Evolutionary conservation across 2,888 invertebrate genomes (phyloP), one percentile per base, ranked within the genome.

Genomic region (Apoda limacodes): DNA sequence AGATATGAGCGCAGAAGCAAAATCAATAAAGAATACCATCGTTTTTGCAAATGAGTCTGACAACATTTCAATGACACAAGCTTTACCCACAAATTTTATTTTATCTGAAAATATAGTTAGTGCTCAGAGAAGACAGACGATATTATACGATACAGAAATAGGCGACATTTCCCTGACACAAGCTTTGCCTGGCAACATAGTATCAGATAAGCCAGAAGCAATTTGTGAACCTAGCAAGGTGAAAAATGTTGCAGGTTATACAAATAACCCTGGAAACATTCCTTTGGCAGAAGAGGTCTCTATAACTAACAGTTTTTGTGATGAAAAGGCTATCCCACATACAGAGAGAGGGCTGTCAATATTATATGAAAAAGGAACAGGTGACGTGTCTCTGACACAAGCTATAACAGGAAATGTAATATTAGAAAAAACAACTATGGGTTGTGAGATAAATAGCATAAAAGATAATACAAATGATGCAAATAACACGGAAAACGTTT

Each of bases 381-480:
- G 33, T 1, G 39, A 59, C 15, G 34, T 60, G 4, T 55, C 60
- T 9, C 40, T 52, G 4, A 52, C 53, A 2, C 45, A 48, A 42
- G 46, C 43, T 1, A 28, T 55, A 5, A 37, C 47, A n/a, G 28
- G 19, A 0, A 42, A 42, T 10, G 34, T 48, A 25, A 9, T 40
- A 15, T n/a, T n/a, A n/a, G n/a, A n/a, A n/a, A n/a, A n/a, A n/a
- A n/a, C n/a, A n/a, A n/a, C n/a, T n/a, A n/a, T n/a, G n/a, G n/a
- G n/a, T n/a, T n/a, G n/a, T n/a, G n/a, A n/a, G n/a, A n/a, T n/a
- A n/a, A n/a, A n/a, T n/a, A n/a, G n/a, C n/a, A n/a, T n/a, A n/a
- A n/a, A n/a, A n/a, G n/a, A n/a, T n/a, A n/a, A n/a, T n/a, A n/a
- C n/a, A n/a, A n/a, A n/a, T n/a, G n/a, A n/a, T n/a, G n/a, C n/a